phyloP scores from a whole-genome alignment of 2,888 invertebrate species.

The Sarcophaga subvicina region DNA sequence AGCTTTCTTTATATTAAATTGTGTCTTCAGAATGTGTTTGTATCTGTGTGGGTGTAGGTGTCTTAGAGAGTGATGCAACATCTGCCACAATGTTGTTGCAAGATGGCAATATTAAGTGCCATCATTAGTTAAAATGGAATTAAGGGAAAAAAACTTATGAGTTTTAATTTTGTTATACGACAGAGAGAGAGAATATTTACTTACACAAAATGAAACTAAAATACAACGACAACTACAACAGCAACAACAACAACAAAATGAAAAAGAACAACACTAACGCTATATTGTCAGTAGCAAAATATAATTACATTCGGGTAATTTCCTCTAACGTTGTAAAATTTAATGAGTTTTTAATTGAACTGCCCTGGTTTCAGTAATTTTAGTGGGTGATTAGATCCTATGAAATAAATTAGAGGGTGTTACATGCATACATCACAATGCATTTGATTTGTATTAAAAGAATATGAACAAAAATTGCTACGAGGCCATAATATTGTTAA shows the following conservation, averaged over 20 bases:
- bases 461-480: too few relatives aligned
- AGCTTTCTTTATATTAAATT: neutral
- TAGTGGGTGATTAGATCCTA: neutral
- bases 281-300: neutral
- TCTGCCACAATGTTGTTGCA: slow-evolving; percentile 62
- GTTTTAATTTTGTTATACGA: slow-evolving; percentile 67
- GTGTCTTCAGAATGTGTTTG: slow-evolving; percentile 31
- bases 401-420: slow-evolving; percentile 1
- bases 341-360: slow-evolving; percentile 67
- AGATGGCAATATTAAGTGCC: slow-evolving; percentile 68
- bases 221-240: too few relatives aligned
- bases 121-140: slow-evolving; percentile 69
- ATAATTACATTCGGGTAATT: slow-evolving; percentile 52
- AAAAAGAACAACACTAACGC: neutral
- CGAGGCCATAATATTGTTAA: too few relatives aligned
- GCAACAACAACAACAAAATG: neutral
- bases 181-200: slow-evolving; percentile 38
- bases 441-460: too few relatives aligned
- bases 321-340: slow-evolving; percentile 41
- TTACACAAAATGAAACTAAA: slow-evolving; percentile 35
- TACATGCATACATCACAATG: slow-evolving; percentile 3
- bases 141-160: slow-evolving; percentile 66
- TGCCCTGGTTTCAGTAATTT: slow-evolving; percentile 5
- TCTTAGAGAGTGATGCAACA: slow-evolving; percentile 58
- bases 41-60: slow-evolving; percentile 35